Evolutionary conservation across 2,888 invertebrate genomes (phyloP).

Genomic region (Drosophila affinis): DNA sequence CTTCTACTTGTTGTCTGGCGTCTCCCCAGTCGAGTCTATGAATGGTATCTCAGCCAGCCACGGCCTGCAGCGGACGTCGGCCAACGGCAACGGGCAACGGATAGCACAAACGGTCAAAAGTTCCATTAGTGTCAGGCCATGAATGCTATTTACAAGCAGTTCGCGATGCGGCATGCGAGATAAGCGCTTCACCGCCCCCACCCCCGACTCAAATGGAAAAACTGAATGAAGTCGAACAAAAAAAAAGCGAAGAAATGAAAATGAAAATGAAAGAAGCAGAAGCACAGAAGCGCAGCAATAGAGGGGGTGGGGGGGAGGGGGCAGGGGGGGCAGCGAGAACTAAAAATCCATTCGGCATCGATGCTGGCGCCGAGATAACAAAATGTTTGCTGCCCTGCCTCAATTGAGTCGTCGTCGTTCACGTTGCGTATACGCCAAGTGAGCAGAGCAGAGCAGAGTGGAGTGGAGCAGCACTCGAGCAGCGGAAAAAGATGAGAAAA

Average conservation of each 20-base stretch:
- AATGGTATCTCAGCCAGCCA: slow-evolving; percentile 33
- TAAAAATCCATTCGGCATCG: slow-evolving; percentile 64
- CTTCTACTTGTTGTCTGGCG: background rate
- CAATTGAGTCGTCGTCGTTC: slow-evolving; percentile 50
- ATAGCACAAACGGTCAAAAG: slow-evolving; percentile 60
- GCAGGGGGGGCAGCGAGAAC: slow-evolving; percentile 27
- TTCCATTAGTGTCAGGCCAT: slow-evolving; percentile 71
- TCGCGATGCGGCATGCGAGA: slow-evolving; percentile 57
- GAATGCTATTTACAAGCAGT: slow-evolving; percentile 71
- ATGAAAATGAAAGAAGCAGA: slow-evolving; percentile 25
- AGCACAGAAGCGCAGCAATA: slow-evolving; percentile 29
- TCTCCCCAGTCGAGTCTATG: slow-evolving; percentile 24
- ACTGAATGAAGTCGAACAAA: slow-evolving; percentile 49
- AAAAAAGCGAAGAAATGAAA: slow-evolving; percentile 19
- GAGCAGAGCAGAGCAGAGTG: slow-evolving; percentile 16
- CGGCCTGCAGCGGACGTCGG: slow-evolving; percentile 39
- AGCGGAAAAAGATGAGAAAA: slow-evolving; percentile 25
- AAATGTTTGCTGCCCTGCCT: slow-evolving; percentile 61
- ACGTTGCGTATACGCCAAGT: slow-evolving; percentile 60
- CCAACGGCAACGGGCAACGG: slow-evolving; percentile 21
- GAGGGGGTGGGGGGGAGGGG: background rate
- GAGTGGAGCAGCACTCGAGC: background rate
- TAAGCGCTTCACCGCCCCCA: slow-evolving; percentile 49
- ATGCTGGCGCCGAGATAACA: slow-evolving; percentile 71
- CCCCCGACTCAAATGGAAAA: slow-evolving; percentile 47